phyloP scores from a whole-genome alignment of 2,888 invertebrate genomes.

The Patella pellucida region DNA sequence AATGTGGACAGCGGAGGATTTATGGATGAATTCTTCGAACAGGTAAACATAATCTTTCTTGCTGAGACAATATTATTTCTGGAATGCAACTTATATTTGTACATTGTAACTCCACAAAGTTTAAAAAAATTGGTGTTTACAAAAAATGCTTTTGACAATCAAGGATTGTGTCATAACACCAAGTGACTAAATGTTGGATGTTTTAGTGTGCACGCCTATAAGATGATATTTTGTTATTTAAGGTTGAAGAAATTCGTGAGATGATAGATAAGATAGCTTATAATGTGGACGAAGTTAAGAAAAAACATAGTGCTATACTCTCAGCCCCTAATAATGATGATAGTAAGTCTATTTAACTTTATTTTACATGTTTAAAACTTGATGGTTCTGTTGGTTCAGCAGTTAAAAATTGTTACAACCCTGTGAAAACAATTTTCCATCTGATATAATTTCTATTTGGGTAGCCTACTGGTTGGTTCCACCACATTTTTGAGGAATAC shows the following conservation, averaged over 20 bases:
- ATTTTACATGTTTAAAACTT: neutral
- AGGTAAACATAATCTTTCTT: slow-evolving; percentile 77
- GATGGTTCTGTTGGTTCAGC: neutral
- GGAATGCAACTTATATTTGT: too few species aligned
- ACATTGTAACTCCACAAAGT: too few species aligned
- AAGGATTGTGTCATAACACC: too few species aligned
- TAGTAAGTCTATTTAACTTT: slow-evolving; percentile 81
- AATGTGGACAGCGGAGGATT: slow-evolving; percentile 91
- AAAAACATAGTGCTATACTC: slow-evolving; percentile 99
- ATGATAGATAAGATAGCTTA: slow-evolving; percentile 99
- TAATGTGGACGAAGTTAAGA: slow-evolving; percentile 99
- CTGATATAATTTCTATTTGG: too few species aligned
- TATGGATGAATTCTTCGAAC: slow-evolving; percentile 99
- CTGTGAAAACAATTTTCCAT: too few species aligned
- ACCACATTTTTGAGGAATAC: too few species aligned
- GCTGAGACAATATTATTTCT: too few species aligned
- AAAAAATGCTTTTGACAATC: too few species aligned
- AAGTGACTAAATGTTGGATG: too few species aligned
- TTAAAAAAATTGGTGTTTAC: too few species aligned
- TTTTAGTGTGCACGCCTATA: too few species aligned
- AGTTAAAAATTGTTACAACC: neutral
- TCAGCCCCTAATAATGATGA: slow-evolving; percentile 99
- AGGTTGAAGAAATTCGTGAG: slow-evolving; percentile 99
- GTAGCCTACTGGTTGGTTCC: too few species aligned
- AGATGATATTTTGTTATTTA: slow-evolving; percentile 36